Evolutionary conservation across 2,888 invertebrate species (phyloP).

Genomic region (Quadriops clusia): DNA sequence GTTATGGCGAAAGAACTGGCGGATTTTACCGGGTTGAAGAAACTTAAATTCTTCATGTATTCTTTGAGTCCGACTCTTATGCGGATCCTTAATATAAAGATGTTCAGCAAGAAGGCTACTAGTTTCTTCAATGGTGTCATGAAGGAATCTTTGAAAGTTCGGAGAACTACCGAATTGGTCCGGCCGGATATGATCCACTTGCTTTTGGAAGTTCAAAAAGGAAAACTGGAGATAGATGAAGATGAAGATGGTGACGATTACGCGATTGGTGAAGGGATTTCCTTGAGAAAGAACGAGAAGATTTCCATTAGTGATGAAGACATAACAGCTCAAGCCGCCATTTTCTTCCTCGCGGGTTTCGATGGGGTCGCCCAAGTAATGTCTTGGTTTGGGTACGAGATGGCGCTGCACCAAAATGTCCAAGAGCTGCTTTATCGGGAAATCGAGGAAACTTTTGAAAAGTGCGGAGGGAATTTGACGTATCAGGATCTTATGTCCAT

Average conservation of each 20-base stretch:
- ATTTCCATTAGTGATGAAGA: conserved; percentile 34
- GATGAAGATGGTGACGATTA: conserved; percentile 12
- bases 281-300: conserved; percentile 5
- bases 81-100: conserved; percentile 11
- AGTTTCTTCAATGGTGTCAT: conserved; percentile 18
- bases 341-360: conserved; percentile 41
- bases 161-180: conserved; percentile 18
- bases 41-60: conserved; percentile 7
- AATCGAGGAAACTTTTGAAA: conserved; percentile 15
- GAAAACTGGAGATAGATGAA: conserved; percentile 14
- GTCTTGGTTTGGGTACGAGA: conserved; percentile 41
- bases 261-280: conserved; percentile 10
- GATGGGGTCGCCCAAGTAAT: conserved; percentile 37
- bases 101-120: conserved; percentile 11
- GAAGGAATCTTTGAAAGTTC: conserved; percentile 15
- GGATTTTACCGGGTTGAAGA: conserved; percentile 24
- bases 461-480: conserved; percentile 13
- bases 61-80: conserved; percentile 6
- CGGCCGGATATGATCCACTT: conserved; percentile 40
- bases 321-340: conserved; percentile 42
- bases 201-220: conserved; percentile 42
- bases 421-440: conserved; percentile 34
- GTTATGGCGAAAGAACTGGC: conserved; percentile 36
- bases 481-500: conserved; percentile 20
- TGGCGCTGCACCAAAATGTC: conserved; percentile 45